These are phyloP conservation scores for Ceyx cyanopectus DNA, from an alignment of 2,113 vertebrate genomes.

Conservation along the genomic window DNA sequence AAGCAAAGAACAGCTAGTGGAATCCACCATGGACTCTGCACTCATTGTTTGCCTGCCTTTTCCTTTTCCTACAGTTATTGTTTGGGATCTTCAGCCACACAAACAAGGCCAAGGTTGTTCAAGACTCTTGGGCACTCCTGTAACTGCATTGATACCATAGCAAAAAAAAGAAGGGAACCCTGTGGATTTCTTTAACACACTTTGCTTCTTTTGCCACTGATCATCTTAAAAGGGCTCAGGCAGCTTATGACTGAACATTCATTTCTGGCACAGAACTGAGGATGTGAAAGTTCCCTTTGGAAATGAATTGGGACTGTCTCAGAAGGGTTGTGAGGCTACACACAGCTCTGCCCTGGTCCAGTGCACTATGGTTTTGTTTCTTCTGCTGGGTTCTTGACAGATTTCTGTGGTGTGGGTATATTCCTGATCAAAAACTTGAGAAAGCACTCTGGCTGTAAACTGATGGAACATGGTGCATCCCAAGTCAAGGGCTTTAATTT, in stretches of 20 bases:
- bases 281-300: not conserved
- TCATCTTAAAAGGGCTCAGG: not conserved
- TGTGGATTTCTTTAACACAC: not conserved
- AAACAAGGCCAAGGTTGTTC: not conserved
- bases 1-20: not conserved
- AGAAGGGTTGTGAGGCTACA: not conserved
- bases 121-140: not conserved
- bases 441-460: not conserved
- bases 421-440: constrained; percentile 11
- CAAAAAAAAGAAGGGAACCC: not conserved
- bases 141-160: not conserved
- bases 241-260: not conserved
- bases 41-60: not conserved
- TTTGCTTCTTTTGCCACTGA: not conserved
- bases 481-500: constrained; percentile 11
- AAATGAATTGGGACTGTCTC: not conserved
- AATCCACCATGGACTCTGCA: not conserved
- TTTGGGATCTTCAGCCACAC: not conserved
- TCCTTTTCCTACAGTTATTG: not conserved
- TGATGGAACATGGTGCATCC: not conserved
- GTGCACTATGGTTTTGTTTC: not conserved
- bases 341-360: not conserved
- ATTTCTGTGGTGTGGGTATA: not conserved
- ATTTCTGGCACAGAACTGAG: not conserved
- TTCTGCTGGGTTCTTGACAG: not conserved